A percentile compares a stretch with the other conserved stretches of the same genome.
These are phyloP conservation scores for Priocnemis perturbator DNA, from an alignment of 2,888 invertebrate species.

Conservation along the genomic window DNA sequence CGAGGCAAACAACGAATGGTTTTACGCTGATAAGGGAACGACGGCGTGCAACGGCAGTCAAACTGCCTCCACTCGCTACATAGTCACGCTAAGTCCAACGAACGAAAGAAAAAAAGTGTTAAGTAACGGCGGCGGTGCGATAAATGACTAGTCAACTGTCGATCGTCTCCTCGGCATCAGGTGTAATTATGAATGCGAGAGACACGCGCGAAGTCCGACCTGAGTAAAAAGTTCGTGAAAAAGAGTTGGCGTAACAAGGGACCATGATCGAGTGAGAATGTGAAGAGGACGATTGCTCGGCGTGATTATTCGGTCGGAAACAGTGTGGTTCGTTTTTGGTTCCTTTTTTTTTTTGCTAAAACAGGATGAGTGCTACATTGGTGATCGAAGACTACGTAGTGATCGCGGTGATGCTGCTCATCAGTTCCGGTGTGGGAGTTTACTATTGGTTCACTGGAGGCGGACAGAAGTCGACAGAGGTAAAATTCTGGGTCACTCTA, in stretches of 20 bases:
- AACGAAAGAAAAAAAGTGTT: background rate
- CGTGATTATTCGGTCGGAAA: too few relatives aligned
- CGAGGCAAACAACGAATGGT: slow-evolving; percentile 6
- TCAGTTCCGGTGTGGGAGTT: slow-evolving; percentile 86
- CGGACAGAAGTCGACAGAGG: slow-evolving; percentile 84
- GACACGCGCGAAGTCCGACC: too few relatives aligned
- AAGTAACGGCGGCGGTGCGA: background rate
- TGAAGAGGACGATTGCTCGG: too few relatives aligned
- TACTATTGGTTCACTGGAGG: slow-evolving; percentile 90
- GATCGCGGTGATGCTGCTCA: slow-evolving; percentile 81
- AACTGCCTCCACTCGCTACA: background rate
- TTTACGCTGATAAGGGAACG: slow-evolving; percentile 28
- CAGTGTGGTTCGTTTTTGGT: too few relatives aligned
- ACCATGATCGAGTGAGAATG: too few relatives aligned
- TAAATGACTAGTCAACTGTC: background rate
- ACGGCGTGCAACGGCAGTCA: background rate
- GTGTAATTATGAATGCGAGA: too few relatives aligned
- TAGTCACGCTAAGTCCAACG: background rate
- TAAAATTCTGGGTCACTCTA: slow-evolving; percentile 32
- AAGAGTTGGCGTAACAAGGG: too few relatives aligned
- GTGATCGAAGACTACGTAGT: slow-evolving; percentile 86
- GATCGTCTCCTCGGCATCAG: too few relatives aligned
- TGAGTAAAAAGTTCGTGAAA: too few relatives aligned
- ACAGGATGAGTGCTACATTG: slow-evolving; percentile 74
- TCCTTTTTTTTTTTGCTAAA: too few relatives aligned